These are phyloP conservation scores for Eueides isabella DNA, from an alignment of 1,140 invertebrate species.

Conservation along the genomic window DNA sequence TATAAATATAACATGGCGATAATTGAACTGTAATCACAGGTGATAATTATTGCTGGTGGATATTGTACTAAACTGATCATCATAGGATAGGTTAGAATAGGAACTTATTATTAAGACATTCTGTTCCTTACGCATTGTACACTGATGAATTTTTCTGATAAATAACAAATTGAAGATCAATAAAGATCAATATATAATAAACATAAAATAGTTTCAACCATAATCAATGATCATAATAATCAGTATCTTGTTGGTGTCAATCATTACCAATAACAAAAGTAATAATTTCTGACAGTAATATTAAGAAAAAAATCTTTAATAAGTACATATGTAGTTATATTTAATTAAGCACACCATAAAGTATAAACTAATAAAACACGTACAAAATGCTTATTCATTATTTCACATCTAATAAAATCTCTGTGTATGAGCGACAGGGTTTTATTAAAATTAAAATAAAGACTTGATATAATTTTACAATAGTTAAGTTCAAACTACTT, in stretches of 20 bases:
- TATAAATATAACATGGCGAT: constrained; percentile 1
- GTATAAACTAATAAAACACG: neutral
- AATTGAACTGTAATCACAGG: constrained; percentile 6
- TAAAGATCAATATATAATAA: no score
- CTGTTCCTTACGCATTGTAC: no score
- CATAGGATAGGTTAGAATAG: no score
- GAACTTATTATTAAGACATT: no score
- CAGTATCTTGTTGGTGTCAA: neutral
- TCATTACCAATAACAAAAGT: neutral
- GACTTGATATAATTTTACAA: neutral
- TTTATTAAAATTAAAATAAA: neutral
- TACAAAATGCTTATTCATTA: neutral
- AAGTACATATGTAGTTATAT: constrained; percentile 13
- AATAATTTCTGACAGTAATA: neutral
- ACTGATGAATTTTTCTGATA: no score
- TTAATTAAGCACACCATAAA: constrained; percentile 1
- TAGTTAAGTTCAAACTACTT: neutral
- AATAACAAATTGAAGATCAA: no score
- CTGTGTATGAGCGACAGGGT: neutral
- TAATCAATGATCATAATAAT: neutral
- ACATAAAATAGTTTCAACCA: no score
- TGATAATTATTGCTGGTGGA: neutral
- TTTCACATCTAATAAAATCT: constrained; percentile 1
- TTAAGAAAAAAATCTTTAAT: neutral
- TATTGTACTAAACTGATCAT: neutral